These are phyloP conservation scores for Cyprinodon diabolis DNA, from an alignment of 2,797 vertebrate species.

Conservation along the genomic window DNA sequence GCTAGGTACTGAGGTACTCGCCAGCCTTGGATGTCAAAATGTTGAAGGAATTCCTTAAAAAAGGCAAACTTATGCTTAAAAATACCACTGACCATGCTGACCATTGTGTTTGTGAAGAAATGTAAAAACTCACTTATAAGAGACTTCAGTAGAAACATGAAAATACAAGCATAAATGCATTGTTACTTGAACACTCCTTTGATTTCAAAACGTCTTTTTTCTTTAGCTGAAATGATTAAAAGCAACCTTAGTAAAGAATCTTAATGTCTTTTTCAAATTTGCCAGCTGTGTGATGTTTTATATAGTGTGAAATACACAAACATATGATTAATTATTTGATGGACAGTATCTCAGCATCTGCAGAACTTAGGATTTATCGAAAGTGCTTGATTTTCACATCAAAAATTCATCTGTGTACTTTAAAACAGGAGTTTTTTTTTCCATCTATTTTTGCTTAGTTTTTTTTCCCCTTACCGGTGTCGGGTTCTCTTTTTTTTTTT, in stretches of 20 bases:
- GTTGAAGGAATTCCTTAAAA: neutral
- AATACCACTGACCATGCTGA: conserved; percentile 7
- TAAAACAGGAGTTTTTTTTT: conserved; percentile 13
- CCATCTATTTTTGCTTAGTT: conserved; percentile 34
- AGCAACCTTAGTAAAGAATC: neutral
- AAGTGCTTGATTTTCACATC: conserved; percentile 24
- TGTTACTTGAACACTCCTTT: neutral
- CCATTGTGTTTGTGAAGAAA: conserved; percentile 7
- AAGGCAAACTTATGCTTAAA: neutral
- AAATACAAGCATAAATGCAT: neutral
- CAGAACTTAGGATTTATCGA: neutral
- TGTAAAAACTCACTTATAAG: conserved; percentile 9
- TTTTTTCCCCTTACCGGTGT: conserved; percentile 51
- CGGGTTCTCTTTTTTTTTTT: conserved; percentile 54
- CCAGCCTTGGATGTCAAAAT: neutral
- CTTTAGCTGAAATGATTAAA: neutral
- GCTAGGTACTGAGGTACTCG: neutral
- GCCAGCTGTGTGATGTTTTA: neutral
- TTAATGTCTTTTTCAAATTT: conserved; percentile 2
- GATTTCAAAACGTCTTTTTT: neutral
- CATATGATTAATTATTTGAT: neutral
- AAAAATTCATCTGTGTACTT: conserved; percentile 16
- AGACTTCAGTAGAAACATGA: neutral
- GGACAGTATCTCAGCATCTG: neutral
- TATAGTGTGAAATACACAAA: neutral